Base-by-base conservation (phyloP, 2,797 vertebrate species). In the Catamblyrhynchus diadema region DNA sequence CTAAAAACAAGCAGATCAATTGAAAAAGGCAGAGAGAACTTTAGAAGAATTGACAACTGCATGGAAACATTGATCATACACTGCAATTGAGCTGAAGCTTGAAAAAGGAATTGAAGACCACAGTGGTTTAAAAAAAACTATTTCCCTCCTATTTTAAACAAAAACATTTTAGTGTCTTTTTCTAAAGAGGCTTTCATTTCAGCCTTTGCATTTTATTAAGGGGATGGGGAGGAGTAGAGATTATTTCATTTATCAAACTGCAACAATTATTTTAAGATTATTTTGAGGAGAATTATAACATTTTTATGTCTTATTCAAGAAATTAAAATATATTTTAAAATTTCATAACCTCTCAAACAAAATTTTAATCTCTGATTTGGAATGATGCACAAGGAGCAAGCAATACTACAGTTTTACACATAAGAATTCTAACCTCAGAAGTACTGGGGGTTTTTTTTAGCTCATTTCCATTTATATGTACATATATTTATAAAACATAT, bases 381-480 rank as follows among this genome's bases (percentile, higher is more conserved):
- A 83, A 56, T 20, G 6, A 33, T 44, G 44, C 0, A 1, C 11
- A 5, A 84, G 18, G 8, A 91, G 73, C 28, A 51, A 70, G 54
- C 19, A 72, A 32, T 25, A 19, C 20, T 41, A 20, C 13, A 35
- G 33, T 56, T 75, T 86, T 67, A 35, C 14, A 80, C 33, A 23
- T n/a, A 45, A 51, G 12, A 72, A 48, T 78, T 23, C 16, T 77
- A 60, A 73, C 33, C 6, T 60, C 13, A 70, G 8, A 44, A 16
- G 1, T 4, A 3, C 6, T 19, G 7, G 24, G 19, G 1, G 0
- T 0, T 4, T 53, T n/a, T 67, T 81, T 30, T 59, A 70, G 23
- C 44, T 84, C 37, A n/a, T 14, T 81, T 11, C 8, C 13, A 79
- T 67, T 85, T 81, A 81, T 50, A 10, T 39, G 19, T 56, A 56